Conservation (phyloP, 2,113 vertebrate species). For the Apteryx owenii region DNA sequence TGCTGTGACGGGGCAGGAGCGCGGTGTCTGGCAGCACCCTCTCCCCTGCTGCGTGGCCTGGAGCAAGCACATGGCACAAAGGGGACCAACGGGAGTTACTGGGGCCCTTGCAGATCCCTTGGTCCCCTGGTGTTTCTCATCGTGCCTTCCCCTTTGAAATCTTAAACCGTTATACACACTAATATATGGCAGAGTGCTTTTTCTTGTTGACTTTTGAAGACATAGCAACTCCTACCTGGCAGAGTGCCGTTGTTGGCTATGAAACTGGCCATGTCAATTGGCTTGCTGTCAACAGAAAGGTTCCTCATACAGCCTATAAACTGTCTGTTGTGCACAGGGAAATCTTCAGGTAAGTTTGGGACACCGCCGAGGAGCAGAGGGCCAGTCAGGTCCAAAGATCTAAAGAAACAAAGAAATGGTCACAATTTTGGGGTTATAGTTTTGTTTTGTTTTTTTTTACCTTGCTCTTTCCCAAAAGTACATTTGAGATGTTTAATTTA, state of each 20-base stretch:
- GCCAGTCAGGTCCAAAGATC: slow-evolving; percentile 94
- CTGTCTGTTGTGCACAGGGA: slow-evolving; percentile 91
- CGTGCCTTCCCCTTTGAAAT: rapidly evolving
- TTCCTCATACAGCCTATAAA: slow-evolving; percentile 97
- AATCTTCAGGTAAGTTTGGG: slow-evolving; percentile 95
- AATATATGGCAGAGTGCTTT: neutral
- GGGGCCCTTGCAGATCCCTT: neutral
- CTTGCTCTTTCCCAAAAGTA: neutral
- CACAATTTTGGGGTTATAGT: neutral
- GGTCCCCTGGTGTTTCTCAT: neutral
- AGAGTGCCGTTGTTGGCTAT: slow-evolving; percentile 95
- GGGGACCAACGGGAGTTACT: rapidly evolving
- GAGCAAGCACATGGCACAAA: neutral
- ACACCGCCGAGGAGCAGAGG: slow-evolving; percentile 93
- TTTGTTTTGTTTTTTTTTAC: neutral
- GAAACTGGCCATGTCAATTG: slow-evolving; percentile 91
- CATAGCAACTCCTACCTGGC: slow-evolving; percentile 76
- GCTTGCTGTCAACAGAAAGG: slow-evolving; percentile 89
- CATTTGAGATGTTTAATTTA: neutral
- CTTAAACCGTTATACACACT: neutral
- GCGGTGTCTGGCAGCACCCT: neutral
- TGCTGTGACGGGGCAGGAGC: rapidly evolving
- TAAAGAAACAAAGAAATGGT: slow-evolving; percentile 56
- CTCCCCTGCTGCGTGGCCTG: rapidly evolving
- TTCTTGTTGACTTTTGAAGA: neutral